Evolutionary conservation across 2,888 invertebrate species (phyloP), one percentile per base, ranked within the genome.

Genomic region (Camptogramma bilineatum): DNA sequence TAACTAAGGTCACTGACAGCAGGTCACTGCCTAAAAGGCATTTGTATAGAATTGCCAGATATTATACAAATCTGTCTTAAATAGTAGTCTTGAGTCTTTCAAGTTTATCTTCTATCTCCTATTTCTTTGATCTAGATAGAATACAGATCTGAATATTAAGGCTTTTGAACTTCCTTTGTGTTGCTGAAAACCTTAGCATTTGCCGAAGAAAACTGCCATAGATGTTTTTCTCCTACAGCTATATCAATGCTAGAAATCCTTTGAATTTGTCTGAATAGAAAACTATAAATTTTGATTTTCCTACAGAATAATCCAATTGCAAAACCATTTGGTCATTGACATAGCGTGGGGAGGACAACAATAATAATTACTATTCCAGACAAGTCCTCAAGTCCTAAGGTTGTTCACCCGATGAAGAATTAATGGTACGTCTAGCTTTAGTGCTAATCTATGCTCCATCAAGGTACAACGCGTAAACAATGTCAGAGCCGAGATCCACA

Each of bases 351-450:
- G 76, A 75, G 78, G 78, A 79, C 78, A 79, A 79, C 79, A 81
- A 83, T 80, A 87, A 84, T 82, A 85, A 90, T 91, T 91, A 84
- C 84, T 88, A 91, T 91, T 88, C 90, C 84, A 87, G 86, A 85
- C 90, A 80, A 82, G 84, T 79, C 82, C 83, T 77, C 80, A 75
- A 31, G 34, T 39, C 34, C 34, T 39, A 80, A 84, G 91, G 88
- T 86, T 83, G 78, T 90, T 91, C 87, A 91, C 90, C 91, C 81
- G 77, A 83, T 80, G 78, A 81, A 80, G 85, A 89, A 88, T 86
- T 88, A 90, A 90, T 88, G 85, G 86, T 80, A 73, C 73, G 82
- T 80, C 81, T 83, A 76, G 81, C 83, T 79, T 85, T 80, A 79
- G 75, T 79, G 79, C 83, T 85, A 81, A 81, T 80, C 44, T 52